Evolutionary conservation across 64 coral and sea anemone genomes (phyloP), one percentile per base, ranked within the genome.

Genomic region (Dendrophyllia cribrosa): DNA sequence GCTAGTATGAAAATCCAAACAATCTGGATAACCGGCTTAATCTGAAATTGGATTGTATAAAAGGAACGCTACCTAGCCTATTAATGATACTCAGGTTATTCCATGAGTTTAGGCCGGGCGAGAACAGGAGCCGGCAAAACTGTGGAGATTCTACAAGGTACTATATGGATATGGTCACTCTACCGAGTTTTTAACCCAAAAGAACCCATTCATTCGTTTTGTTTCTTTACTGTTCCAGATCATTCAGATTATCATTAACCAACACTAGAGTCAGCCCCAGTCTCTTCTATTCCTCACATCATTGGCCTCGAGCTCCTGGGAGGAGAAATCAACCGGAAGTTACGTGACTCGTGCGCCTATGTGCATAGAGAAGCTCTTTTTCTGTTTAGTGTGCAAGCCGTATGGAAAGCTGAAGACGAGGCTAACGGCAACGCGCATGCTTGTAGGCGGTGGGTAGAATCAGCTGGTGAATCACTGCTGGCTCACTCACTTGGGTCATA

Each of bases 251-350:
- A 80, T 80, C 12, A 80, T 80, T 1, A 17, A 43, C 56, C 77
- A 61, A 19, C 25, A 19, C 25, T 80, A 17, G 55, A 80, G 16
- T 59, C 53, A 43, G 55, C 77, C 26, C 77, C 77, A 80, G 58
- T 80, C 7, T 25, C 9, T 17, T 80, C 77, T 80, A 60, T 6
- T 61, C 77, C 77, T 43, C 77, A 80, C 24, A 44, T 5, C 16
- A 60, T 80, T 9, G 58, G 77, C 16, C 53, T 80, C 5, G 77
- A 80, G 51, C 77, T 60, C 24, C 14, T 80, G 77, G 77, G 77
- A 14, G 77, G 77, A 61, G 77, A 62, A 80, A 80, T 80, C 77
- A 80, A 80, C 77, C 24, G 77, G 2, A 80, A 80, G 58, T 62
- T 55, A 61, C 11, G 4, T 61, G 77, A 80, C 60, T 80, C 77